phyloP scores from a whole-genome alignment of 2,888 invertebrate genomes.

The Drosophila incognita region DNA sequence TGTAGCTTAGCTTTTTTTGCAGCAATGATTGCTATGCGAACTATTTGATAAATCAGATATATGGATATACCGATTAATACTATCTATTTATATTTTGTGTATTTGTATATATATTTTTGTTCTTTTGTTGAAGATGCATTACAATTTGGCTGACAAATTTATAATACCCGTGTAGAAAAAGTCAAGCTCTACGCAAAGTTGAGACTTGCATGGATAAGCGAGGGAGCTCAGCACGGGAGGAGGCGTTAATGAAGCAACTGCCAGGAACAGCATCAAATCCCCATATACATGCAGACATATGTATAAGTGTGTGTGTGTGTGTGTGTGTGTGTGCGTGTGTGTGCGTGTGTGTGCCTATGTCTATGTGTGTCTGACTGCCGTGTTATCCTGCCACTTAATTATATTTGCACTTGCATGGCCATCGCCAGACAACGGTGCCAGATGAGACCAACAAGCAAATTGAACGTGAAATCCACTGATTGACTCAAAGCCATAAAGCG shows the following conservation, averaged over 20 bases:
- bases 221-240: background rate
- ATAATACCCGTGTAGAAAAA: conserved; percentile 10
- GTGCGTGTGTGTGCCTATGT: background rate
- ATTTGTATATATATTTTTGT: too few relatives aligned
- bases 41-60: too few relatives aligned
- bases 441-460: conserved; percentile 65
- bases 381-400: conserved; percentile 67
- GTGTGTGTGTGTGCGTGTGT: conserved; percentile 25
- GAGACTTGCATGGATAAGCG: conserved; percentile 28
- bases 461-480: conserved; percentile 74
- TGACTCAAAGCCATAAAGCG: conserved; percentile 43
- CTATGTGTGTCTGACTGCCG: conserved; percentile 39
- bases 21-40: too few relatives aligned
- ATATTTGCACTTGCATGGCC: conserved; percentile 58
- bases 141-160: background rate
- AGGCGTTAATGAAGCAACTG: conserved; percentile 59
- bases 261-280: conserved; percentile 42
- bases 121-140: background rate
- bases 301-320: background rate
- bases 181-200: conserved; percentile 47
- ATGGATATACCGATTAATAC: too few relatives aligned
- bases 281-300: background rate
- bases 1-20: too few relatives aligned
- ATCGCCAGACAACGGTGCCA: conserved; percentile 51
- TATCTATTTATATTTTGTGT: background rate